Evolutionary conservation across 2,888 invertebrate genomes (phyloP), one percentile per base, ranked within the genome.

Genomic region (Ischnus inquisitorius): DNA sequence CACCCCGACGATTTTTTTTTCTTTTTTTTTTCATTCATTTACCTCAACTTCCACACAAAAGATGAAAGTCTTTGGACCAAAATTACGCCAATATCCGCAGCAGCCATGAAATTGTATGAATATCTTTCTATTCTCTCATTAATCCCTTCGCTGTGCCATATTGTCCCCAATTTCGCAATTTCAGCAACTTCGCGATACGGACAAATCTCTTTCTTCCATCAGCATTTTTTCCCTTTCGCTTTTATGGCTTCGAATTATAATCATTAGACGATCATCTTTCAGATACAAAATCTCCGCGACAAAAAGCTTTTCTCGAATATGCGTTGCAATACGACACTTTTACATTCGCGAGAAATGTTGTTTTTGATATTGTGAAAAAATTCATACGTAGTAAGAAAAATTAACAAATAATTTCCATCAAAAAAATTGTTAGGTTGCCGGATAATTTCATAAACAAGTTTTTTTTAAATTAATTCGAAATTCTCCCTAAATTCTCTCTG

Each of bases 81-180:
- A 68, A 68, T 68, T 46, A 46, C 67, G 25, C 28, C 46, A 48
- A 68, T 68, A 68, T 68, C 67, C 68, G 68, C 48, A 1, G 28
- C 51, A 34, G 19, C 3, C 68, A 28, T 22, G 48, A 68, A 51
- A 34, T 69, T 69, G 69, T 48, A 19, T 51, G n/a, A 34, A 51
- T 22, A 5, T 12, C n/a, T 65, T 16, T 43, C 4, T 41, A 14
- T 19, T 19, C 14, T 19, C 19, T 43, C 43, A 43, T 46, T 25
- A 51, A 51, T 2, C 6, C 2, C 8, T 16, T 51, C 6, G 6
- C 16, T 16, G 16, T 48, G n/a, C 34, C 34, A 34, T 48, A 1
- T 6, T 48, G 48, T 48, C 16, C 16, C 48, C 6, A 2, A 10
- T 48, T 6, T 6, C n/a, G 48, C 48, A 16, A 16, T 51, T 51